These are phyloP conservation scores for Tenebrosternarchus preto DNA, from an alignment of 2,113 vertebrate genomes.

Conservation along the genomic window DNA sequence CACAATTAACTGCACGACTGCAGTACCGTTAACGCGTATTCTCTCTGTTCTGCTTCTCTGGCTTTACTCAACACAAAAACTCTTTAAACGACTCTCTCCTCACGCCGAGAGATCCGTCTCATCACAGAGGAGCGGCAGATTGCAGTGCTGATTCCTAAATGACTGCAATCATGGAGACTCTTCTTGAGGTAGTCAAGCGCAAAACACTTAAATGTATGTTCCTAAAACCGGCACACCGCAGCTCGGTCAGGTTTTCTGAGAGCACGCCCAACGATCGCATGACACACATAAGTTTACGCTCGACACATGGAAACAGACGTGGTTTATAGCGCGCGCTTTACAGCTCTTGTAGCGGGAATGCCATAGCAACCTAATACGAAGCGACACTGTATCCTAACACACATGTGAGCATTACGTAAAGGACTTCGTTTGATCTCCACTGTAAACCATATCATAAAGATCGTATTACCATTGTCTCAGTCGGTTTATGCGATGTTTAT, in stretches of 20 bases:
- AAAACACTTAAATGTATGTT: conserved; percentile 64
- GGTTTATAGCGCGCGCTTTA: conserved; percentile 42
- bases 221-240: conserved; percentile 63
- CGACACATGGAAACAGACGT: conserved; percentile 26
- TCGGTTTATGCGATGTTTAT: conserved; percentile 39
- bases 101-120: conserved; percentile 54
- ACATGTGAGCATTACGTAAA: conserved; percentile 40
- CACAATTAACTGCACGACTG: neutral
- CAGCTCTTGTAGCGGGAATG: conserved; percentile 40
- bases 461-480: conserved; percentile 37
- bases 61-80: conserved; percentile 59
- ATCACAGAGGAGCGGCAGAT: conserved; percentile 47
- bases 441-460: conserved; percentile 49
- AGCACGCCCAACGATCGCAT: conserved; percentile 58
- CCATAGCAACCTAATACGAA: conserved; percentile 37
- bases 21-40: conserved; percentile 33
- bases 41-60: conserved; percentile 42
- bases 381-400: conserved; percentile 1
- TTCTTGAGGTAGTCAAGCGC: conserved; percentile 62
- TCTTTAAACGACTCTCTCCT: conserved; percentile 45
- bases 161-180: conserved; percentile 60
- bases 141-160: conserved; percentile 62
- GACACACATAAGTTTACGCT: conserved; percentile 20
- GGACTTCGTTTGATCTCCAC: conserved; percentile 42
- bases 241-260: conserved; percentile 49